Conservation (phyloP, 2,797 vertebrate genomes). For the Adrianichthys oophorus region DNA sequence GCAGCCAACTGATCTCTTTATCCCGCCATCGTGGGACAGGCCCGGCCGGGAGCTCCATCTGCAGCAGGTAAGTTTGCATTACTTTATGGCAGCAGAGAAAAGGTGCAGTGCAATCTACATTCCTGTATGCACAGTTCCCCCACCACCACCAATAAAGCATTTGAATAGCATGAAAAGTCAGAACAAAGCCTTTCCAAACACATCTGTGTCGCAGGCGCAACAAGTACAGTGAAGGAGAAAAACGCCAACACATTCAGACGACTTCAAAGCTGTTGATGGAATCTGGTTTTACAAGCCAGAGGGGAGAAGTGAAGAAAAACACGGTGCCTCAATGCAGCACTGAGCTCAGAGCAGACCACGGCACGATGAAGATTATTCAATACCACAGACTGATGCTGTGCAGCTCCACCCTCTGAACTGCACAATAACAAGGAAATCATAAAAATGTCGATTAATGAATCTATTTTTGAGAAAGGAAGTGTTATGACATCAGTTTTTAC, state of each 20-base stretch:
- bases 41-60: slow-evolving; percentile 10
- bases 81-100: not conserved
- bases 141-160: slow-evolving; percentile 9
- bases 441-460: too few relatives aligned
- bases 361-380: slow-evolving; percentile 30
- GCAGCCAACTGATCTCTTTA: slow-evolving; percentile 63
- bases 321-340: slow-evolving; percentile 60
- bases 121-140: not conserved
- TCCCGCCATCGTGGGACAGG: slow-evolving; percentile 47
- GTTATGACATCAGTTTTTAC: too few relatives aligned
- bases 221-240: slow-evolving; percentile 58
- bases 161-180: slow-evolving; percentile 1
- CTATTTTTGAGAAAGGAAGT: too few relatives aligned
- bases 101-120: not conserved
- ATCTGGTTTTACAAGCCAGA: slow-evolving; percentile 72
- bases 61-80: slow-evolving; percentile 49
- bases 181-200: slow-evolving; percentile 40
- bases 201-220: slow-evolving; percentile 72
- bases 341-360: slow-evolving; percentile 49
- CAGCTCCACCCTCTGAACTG: slow-evolving; percentile 24
- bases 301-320: slow-evolving; percentile 54
- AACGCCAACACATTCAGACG: slow-evolving; percentile 43
- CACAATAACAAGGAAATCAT: not conserved
- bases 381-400: not conserved
- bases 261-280: slow-evolving; percentile 73